Base-by-base conservation (phyloP, 1,140 invertebrate genomes). In the Diabrotica virgifera region DNA sequence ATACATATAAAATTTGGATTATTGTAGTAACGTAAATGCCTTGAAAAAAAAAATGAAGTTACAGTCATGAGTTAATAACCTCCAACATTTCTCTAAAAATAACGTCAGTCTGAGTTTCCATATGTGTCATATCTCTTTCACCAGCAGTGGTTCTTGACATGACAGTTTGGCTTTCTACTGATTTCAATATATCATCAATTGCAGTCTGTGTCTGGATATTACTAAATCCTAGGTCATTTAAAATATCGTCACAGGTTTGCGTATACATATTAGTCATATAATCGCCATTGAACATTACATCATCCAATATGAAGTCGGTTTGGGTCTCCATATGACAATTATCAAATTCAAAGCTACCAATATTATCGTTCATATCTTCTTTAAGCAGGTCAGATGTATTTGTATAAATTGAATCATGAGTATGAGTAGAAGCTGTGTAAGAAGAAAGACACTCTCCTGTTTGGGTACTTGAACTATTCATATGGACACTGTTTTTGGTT, bases 161-260 rank as follows among this genome's bases (percentile, higher is more conserved):
- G 14, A 74, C 63, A 2, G 77, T 79, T 62, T 79, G 77, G 62
- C 75, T 79, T 65, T 78, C 75, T 12, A 78, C 76, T 12, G 76
- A 77, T 54, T 71, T 68, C 46, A 77, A 64, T 14, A 72, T 70
- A 59, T 78, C 77, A 55, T 76, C 72, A 12, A 76, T 69, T 0
- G 70, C 64, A 6, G 86, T 87, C 70, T 87, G 86, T 0, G 86
- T 87, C 70, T 87, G 83, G 51, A 83, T 87, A 62, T 86, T 80
- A 7, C 82, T 83, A 14, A 87, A 75, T 4, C 79, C 82, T 5
- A 87, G 72, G 70, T 83, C 84, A 60, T 75, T 78, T 46, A 79
- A 78, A 14, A 85, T 82, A 13, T 86, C 83, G 57, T 84, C 78
- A 64, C 84, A 86, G 8, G 86, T 87, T 72, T 87, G 86, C 4